Base-by-base conservation (phyloP, 1,140 invertebrate genomes). In the Papilio aristodemus region DNA sequence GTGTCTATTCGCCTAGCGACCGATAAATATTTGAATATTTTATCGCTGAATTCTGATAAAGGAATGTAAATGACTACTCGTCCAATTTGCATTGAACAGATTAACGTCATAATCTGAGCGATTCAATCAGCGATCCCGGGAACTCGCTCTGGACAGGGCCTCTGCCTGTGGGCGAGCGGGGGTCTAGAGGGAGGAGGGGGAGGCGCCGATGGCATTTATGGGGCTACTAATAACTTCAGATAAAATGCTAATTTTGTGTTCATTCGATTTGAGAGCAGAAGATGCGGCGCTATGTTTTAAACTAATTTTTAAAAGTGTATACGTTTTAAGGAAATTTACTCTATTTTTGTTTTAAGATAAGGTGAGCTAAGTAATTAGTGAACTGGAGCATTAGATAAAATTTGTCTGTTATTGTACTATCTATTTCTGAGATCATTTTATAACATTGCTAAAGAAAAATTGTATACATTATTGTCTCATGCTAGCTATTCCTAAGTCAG, bases 221-320 rank as follows among this genome's bases (percentile, higher is more conserved):
- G 78, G 76, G 81, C 80, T 91, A 88, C 86, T 89, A 89, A 91
- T 89, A 89, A 86, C 85, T 81, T 83, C 64, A 87, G 89, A 91
- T 91, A 91, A 91, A 89, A 91, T 91, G 89, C 84, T 87, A 91
- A 91, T 91, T 90, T 88, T 91, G 86, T 91, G 79, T 87, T 89
- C 87, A 85, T 91, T 91, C 87, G 85, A 91, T 91, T 89, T 87
- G 79, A 76, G 72, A 73, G 74, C 80, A 80, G 79, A 71, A 83
- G 80, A 84, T 83, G 81, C 74, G 63, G 72, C 68, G 69, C 50
- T 71, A 58, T 75, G 68, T 70, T 69, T 74, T 59, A 58, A 50
- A 27, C 14, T 36, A 67, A 66, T n/a, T 14, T 25, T 41, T 41
- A 17, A 38, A 63, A 41, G 39, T 43, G 25, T 17, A 6, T 22